phyloP scores from a whole-genome alignment of 2,797 vertebrate genomes.

The Synanceia verrucosa region DNA sequence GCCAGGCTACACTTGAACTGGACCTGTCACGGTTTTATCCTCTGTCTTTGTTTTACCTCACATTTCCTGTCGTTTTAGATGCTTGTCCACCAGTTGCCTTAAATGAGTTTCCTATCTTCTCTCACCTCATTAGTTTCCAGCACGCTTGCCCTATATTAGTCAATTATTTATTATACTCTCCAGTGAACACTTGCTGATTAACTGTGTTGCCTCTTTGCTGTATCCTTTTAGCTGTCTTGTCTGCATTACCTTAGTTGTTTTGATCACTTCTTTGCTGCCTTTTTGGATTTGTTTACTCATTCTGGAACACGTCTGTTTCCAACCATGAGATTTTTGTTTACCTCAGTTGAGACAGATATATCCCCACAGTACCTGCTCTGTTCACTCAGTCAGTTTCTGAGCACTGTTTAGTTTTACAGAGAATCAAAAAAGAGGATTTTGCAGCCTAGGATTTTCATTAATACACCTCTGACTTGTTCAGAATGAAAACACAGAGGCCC shows the following conservation, averaged over 20 bases:
- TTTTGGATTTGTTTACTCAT: background rate
- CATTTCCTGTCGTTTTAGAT: background rate
- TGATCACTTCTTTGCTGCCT: background rate
- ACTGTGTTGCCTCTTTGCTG: background rate
- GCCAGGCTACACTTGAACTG: too few relatives aligned
- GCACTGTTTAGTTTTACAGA: background rate
- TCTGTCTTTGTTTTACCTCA: background rate
- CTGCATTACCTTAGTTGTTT: background rate
- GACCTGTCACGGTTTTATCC: background rate
- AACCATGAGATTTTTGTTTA: background rate
- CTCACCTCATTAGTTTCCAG: conserved; percentile 2
- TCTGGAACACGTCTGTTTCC: background rate
- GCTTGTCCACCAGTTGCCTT: background rate
- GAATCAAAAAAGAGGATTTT: conserved; percentile 12
- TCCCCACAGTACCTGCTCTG: background rate
- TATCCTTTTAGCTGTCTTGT: background rate
- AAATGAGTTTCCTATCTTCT: background rate
- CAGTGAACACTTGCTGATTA: conserved; percentile 6
- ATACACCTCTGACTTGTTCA: background rate
- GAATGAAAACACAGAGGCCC: background rate
- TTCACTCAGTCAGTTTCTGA: background rate
- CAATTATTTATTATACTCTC: conserved; percentile 6
- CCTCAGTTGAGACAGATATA: background rate
- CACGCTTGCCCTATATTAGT: conserved; percentile 24
- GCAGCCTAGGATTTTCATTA: background rate